Conservation (phyloP, 2,888 invertebrate species). For the Notocelia uddmanniana region DNA sequence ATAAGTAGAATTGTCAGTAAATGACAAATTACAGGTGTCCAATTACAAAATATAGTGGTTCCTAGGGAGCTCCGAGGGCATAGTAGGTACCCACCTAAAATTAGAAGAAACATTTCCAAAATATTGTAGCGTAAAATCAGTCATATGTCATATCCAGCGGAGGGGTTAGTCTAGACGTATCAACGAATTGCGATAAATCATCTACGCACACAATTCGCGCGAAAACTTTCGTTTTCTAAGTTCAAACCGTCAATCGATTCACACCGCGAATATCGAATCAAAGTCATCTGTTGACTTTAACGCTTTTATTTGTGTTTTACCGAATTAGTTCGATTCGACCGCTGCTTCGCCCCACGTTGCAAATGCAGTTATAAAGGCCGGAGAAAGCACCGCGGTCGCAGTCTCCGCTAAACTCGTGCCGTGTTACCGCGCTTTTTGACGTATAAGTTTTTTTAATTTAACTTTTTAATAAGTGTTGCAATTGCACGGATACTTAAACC, state of each 20-base stretch:
- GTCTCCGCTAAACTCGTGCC: constrained; percentile 59
- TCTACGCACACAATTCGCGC: constrained; percentile 9
- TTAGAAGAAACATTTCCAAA: too few relatives aligned
- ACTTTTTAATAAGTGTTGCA: constrained; percentile 62
- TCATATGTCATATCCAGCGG: too few relatives aligned
- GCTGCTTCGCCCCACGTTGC: constrained; percentile 71
- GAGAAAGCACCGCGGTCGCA: constrained; percentile 80
- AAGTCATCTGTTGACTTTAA: constrained; percentile 37
- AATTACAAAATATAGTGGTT: too few relatives aligned
- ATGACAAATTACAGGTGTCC: too few relatives aligned
- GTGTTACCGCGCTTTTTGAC: constrained; percentile 69
- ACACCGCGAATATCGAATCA: constrained; percentile 35
- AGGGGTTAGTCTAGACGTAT: too few relatives aligned
- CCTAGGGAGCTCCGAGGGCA: too few relatives aligned
- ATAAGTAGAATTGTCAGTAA: too few relatives aligned
- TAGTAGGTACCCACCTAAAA: too few relatives aligned
- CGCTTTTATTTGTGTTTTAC: constrained; percentile 48
- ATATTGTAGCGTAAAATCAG: too few relatives aligned
- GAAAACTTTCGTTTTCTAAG: constrained; percentile 43
- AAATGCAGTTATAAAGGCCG: constrained; percentile 77
- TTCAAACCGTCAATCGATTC: constrained; percentile 43
- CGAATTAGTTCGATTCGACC: constrained; percentile 69
- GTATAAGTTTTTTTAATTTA: constrained; percentile 52
- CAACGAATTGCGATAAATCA: constrained; percentile 20
- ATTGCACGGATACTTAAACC: constrained; percentile 60